Evolutionary conservation across 2,888 invertebrate genomes (phyloP).

Genomic region (Eupithecia centaureata): DNA sequence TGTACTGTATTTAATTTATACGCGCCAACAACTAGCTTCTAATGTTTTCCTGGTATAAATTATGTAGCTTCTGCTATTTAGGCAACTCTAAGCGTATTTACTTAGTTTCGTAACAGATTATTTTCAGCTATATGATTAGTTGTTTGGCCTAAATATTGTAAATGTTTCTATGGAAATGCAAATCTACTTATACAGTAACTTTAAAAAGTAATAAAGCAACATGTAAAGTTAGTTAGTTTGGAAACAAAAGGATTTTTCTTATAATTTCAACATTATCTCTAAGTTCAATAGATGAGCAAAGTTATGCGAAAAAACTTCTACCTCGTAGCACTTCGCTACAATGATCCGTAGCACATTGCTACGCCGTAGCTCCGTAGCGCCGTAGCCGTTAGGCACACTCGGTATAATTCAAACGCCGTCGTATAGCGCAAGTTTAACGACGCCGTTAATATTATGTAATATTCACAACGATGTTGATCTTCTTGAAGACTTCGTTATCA

Average conservation of each 20-base stretch:
- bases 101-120: not conserved
- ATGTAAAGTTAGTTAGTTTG: not conserved
- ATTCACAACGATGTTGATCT: slow-evolving; percentile 22
- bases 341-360: slow-evolving; percentile 10
- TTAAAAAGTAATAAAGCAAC: no score
- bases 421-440: slow-evolving; percentile 27
- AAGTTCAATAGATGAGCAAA: not conserved
- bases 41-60: not conserved
- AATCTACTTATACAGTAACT: not conserved
- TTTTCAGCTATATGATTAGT: not conserved
- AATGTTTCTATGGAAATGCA: not conserved
- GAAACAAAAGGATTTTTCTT: no score
- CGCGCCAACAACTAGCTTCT: not conserved
- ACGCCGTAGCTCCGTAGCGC: slow-evolving; percentile 22
- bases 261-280: no score
- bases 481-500: slow-evolving; percentile 22
- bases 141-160: not conserved
- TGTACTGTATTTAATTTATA: not conserved
- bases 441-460: slow-evolving; percentile 24
- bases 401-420: slow-evolving; percentile 25
- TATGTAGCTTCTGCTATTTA: not conserved
- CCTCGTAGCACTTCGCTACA: slow-evolving; percentile 7
- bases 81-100: not conserved
- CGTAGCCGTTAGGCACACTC: slow-evolving; percentile 26
- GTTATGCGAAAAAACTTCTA: not conserved